These are phyloP conservation scores for Pardalotus punctatus DNA, from an alignment of 2,113 vertebrate species.

Conservation along the genomic window DNA sequence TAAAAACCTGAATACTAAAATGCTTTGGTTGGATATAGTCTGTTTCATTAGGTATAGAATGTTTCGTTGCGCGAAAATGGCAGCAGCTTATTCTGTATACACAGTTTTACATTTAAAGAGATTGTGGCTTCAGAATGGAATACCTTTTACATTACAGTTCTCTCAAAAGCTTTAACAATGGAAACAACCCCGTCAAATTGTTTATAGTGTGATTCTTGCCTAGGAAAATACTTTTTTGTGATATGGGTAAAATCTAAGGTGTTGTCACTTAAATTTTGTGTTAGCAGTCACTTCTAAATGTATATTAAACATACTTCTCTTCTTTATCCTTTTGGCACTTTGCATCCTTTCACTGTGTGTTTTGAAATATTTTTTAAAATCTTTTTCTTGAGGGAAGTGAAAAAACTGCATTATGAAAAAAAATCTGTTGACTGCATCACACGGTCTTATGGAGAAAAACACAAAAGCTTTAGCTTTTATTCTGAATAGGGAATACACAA, in stretches of 20 bases:
- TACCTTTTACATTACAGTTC: not conserved
- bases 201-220: not conserved
- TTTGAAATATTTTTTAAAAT: not conserved
- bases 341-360: not conserved
- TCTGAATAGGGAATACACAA: not conserved
- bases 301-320: not conserved
- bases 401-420: not conserved
- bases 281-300: not conserved
- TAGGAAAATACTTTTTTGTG: not conserved
- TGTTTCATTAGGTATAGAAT: not conserved
- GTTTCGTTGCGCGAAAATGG: not conserved
- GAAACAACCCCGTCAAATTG: not conserved
- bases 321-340: not conserved
- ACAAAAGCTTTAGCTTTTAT: not conserved
- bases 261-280: not conserved
- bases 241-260: not conserved
- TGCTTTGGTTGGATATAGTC: not conserved
- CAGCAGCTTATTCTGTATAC: not conserved
- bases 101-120: not conserved
- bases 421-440: not conserved
- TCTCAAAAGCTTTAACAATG: not conserved
- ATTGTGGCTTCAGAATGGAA: not conserved
- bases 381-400: not conserved
- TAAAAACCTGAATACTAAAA: not conserved
- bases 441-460: not conserved